A percentile compares a stretch with the other conserved stretches of the same genome.
Conservation (phyloP, 2,888 invertebrate species). For the Ennomos erosarius region DNA sequence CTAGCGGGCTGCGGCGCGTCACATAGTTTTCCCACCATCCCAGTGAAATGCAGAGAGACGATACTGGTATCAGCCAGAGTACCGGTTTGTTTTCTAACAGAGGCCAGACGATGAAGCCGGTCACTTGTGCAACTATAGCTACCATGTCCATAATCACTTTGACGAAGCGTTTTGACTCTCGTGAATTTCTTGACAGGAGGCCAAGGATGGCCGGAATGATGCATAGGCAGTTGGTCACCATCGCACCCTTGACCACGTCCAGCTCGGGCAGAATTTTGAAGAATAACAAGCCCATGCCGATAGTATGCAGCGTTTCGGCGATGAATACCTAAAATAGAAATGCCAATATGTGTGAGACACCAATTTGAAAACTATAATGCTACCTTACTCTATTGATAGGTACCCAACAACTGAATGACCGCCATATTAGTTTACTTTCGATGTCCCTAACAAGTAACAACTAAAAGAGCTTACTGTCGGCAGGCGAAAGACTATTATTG, state of each 20-base stretch:
- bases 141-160: slow-evolving; percentile 93
- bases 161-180: slow-evolving; percentile 91
- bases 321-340: slow-evolving; percentile 86
- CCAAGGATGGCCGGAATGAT: slow-evolving; percentile 93
- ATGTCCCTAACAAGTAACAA: no score
- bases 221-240: slow-evolving; percentile 98
- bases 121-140: slow-evolving; percentile 95
- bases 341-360: not conserved
- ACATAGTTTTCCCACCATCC: slow-evolving; percentile 99
- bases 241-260: slow-evolving; percentile 97
- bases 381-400: no score
- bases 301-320: slow-evolving; percentile 94
- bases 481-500: no score
- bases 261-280: slow-evolving; percentile 96
- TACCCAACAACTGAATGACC: no score
- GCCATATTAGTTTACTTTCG: no score
- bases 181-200: slow-evolving; percentile 92
- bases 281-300: slow-evolving; percentile 94
- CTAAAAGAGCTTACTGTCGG: no score
- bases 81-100: slow-evolving; percentile 90
- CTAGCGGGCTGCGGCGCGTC: slow-evolving; percentile 92
- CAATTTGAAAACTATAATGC: no score
- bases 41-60: slow-evolving; percentile 93
- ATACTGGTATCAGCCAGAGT: slow-evolving; percentile 94
- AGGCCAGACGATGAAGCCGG: slow-evolving; percentile 97